A percentile compares a stretch with the other conserved stretches of the same genome.
Conservation (phyloP, 1,140 invertebrate genomes). For the Dendroctonus valens region DNA sequence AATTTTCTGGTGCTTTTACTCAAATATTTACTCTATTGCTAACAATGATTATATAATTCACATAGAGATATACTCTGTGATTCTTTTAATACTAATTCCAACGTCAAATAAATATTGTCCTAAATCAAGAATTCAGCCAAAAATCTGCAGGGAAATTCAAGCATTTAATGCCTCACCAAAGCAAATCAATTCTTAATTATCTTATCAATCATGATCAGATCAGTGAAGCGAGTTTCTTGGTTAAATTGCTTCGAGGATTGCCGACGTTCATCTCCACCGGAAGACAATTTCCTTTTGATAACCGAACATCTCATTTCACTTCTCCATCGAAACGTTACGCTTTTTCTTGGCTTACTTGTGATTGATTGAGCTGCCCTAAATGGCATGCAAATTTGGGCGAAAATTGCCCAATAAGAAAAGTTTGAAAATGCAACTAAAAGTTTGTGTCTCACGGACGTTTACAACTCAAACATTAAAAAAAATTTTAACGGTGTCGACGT, state of each 20-base stretch:
- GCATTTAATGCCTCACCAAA: conserved; percentile 1
- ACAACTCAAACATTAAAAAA: no score
- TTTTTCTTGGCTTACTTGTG: conserved; percentile 39
- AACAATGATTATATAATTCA: no score
- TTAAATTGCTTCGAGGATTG: conserved; percentile 47
- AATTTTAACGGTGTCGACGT: no score
- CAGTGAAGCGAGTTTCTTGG: conserved; percentile 45
- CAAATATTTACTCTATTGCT: no score
- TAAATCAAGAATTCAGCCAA: no score
- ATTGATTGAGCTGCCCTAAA: conserved; percentile 45
- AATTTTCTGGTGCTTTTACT: no score
- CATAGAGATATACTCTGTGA: no score
- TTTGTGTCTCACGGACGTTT: no score
- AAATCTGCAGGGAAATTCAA: no score
- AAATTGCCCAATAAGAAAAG: neutral
- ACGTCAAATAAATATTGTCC: no score
- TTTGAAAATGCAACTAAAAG: no score
- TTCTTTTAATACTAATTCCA: no score
- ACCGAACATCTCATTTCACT: conserved; percentile 49
- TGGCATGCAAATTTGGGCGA: neutral
- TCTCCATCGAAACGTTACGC: conserved; percentile 37
- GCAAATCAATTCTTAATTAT: conserved; percentile 40
- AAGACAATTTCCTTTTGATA: conserved; percentile 47
- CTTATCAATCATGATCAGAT: conserved; percentile 50
- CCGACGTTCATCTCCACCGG: conserved; percentile 33